Conservation (phyloP, 2,113 vertebrate genomes). For the Tamias sibiricus region DNA sequence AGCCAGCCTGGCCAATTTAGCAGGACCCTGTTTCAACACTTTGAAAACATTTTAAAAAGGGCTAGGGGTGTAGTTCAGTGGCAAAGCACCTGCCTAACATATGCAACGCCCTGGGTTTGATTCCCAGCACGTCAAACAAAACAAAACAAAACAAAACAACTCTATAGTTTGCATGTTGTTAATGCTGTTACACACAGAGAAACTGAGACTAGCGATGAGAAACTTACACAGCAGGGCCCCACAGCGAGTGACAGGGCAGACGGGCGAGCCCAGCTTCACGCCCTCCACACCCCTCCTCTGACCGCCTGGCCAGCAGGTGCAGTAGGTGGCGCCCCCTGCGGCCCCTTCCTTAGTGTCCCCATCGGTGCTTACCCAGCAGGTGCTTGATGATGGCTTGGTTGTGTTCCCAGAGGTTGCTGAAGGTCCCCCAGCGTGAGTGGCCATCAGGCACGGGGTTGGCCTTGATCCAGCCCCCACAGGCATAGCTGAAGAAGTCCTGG, state of each 20-base stretch:
- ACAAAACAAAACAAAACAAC: neutral
- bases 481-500: conserved; percentile 95
- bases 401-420: conserved; percentile 97
- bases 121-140: neutral
- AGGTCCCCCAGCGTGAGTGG: conserved; percentile 96
- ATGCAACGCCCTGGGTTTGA: neutral
- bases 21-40: neutral
- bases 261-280: fast-evolving
- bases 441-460: conserved; percentile 95
- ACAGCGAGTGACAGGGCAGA: neutral
- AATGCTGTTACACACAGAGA: neutral
- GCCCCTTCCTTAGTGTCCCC: fast-evolving
- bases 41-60: too few relatives aligned
- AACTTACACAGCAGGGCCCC: neutral
- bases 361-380: conserved; percentile 89
- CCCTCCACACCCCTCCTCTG: neutral
- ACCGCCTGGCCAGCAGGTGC: fast-evolving
- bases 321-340: neutral
- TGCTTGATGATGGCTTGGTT: conserved; percentile 97
- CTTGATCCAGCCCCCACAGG: conserved; percentile 97
- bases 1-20: neutral
- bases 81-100: neutral
- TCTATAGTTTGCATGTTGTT: neutral
- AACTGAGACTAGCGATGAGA: neutral
- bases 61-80: too few relatives aligned